Evolutionary conservation across 1,140 invertebrate species (phyloP), one percentile per base, ranked within the genome.

Genomic region (Zaprionus tsacasi): DNA sequence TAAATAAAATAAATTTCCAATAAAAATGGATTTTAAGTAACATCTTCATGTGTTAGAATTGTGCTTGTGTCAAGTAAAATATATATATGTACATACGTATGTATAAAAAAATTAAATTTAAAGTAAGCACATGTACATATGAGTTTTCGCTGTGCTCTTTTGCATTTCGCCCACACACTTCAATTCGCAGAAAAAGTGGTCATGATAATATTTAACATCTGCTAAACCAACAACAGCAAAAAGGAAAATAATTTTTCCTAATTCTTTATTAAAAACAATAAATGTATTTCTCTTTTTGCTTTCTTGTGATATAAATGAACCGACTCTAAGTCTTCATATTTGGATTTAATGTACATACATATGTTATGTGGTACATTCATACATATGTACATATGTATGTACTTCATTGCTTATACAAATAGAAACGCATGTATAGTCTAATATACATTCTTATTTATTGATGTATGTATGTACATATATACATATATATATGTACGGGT

Each of bases 171-270:
- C 74, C 70, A 70, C 77, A 75, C 58, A 64, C 35, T 30, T 25
- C 43, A 60, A 74, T 67, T 55, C 27, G 45, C 33, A 35, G 67
- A 60, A 56, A 71, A 64, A 63, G 61, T 56, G 40, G 48, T 48
- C 63, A 70, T 72, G 72, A 72, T 78, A 88, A 88, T 83, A 77
- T 88, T 88, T 68, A 88, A 81, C 83, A 83, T 83, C 82, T 86
- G 73, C 25, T 63, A 56, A 54, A 70, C 36, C 43, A 70, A 73
- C 40, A 67, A 63, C 12, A 68, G 48, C 33, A 40, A n/a, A 21
- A 61, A 48, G 71, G 59, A 52, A 70, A 73, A 63, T 61, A 45
- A 64, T 66, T 67, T 67, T 71, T 30, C 48, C 60, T 33, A 65
- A 76, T 58, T 77, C 45, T 59, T 59, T 74, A 81, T 57, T 75